Conservation (phyloP, 2,113 vertebrate genomes). For the Egretta garzetta region DNA sequence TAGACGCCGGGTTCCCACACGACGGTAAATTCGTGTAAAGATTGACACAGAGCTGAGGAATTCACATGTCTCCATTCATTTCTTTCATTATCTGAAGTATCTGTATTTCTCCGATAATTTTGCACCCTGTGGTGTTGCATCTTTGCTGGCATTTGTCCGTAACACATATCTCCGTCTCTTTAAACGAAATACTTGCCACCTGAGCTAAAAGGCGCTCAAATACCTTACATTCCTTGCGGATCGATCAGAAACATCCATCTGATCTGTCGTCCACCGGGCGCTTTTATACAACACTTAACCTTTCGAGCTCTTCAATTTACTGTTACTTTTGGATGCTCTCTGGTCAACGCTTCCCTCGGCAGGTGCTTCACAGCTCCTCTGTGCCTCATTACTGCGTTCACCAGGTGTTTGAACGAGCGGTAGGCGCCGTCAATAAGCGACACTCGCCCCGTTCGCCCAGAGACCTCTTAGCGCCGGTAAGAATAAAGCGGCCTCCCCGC, state of each 20-base stretch:
- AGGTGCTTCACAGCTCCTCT: neutral
- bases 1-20: neutral
- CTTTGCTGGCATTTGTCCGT: neutral
- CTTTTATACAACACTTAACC: neutral
- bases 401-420: neutral
- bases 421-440: neutral
- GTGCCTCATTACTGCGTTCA: neutral
- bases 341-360: neutral
- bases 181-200: neutral
- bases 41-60: neutral
- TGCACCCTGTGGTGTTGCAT: no score
- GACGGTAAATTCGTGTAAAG: neutral
- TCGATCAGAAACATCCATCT: neutral
- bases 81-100: neutral
- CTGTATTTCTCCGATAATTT: neutral
- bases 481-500: fast-evolving
- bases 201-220: neutral
- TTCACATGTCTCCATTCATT: neutral
- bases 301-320: neutral
- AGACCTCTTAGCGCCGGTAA: fast-evolving
- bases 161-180: neutral
- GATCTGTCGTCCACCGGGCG: fast-evolving
- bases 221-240: neutral
- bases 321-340: neutral
- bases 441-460: neutral